Evolutionary conservation across 2,113 vertebrate genomes (phyloP).

Genomic region (Chaetorhynchus papuensis): DNA sequence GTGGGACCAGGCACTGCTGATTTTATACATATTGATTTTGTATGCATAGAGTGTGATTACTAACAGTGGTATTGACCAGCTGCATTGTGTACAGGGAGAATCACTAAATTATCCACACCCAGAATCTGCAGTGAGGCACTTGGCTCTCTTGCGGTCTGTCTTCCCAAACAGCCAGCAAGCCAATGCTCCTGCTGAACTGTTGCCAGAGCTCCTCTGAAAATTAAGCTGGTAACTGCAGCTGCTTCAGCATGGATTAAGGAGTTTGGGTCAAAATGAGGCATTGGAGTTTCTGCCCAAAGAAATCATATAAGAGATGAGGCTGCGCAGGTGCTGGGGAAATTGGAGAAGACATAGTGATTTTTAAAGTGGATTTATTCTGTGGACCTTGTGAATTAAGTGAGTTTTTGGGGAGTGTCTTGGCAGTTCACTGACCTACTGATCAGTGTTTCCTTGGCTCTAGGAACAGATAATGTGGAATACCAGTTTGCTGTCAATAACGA

Average conservation of each 20-base stretch:
- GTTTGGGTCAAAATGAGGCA: background rate
- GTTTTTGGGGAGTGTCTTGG: background rate
- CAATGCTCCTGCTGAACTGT: background rate
- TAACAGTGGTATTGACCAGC: background rate
- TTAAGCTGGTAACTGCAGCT: background rate
- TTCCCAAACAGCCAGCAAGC: background rate
- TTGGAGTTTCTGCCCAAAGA: background rate
- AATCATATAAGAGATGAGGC: background rate
- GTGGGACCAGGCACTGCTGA: background rate
- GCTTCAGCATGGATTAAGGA: background rate
- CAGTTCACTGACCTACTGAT: slow-evolving; percentile 28
- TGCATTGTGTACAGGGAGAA: background rate
- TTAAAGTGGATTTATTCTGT: background rate
- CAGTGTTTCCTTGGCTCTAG: slow-evolving; percentile 51
- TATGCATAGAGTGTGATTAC: background rate
- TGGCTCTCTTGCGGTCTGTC: background rate
- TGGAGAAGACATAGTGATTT: background rate
- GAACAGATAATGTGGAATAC: slow-evolving; percentile 88
- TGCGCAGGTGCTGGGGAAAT: background rate
- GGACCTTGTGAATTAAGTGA: background rate
- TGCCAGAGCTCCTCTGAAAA: background rate
- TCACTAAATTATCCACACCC: background rate
- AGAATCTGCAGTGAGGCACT: background rate
- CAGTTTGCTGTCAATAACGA: slow-evolving; percentile 98
- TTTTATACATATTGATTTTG: background rate